phyloP scores from a whole-genome alignment of 2,797 vertebrate species.

The Tamandua tetradactyla region DNA sequence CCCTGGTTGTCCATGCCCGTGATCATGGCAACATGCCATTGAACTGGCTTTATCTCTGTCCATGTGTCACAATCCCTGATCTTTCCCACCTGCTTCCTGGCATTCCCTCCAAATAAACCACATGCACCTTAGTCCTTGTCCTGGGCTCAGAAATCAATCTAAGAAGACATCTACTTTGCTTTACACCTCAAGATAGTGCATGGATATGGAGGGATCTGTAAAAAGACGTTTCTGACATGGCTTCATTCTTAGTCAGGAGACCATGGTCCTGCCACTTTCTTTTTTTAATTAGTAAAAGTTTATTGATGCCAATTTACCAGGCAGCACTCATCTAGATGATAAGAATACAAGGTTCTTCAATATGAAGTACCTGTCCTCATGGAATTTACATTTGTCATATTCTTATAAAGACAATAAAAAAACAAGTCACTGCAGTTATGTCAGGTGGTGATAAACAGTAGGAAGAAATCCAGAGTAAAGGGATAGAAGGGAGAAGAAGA shows the following conservation, averaged over 20 bases:
- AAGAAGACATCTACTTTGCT: not conserved
- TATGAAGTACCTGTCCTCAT: not conserved
- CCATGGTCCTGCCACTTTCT: not conserved
- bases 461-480: constrained; percentile 17
- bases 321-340: not conserved
- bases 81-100: not conserved
- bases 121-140: not conserved
- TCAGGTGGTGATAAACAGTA: not conserved
- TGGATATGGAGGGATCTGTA: not conserved
- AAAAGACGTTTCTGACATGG: not conserved
- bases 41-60: not conserved
- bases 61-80: not conserved
- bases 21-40: not conserved
- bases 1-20: not conserved
- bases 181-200: not conserved
- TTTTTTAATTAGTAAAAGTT: not conserved
- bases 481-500: not conserved
- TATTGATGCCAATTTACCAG: not conserved
- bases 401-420: not conserved
- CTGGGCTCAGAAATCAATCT: not conserved
- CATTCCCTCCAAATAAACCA: not conserved
- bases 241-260: not conserved
- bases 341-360: not conserved
- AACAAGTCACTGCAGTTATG: not conserved
- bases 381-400: not conserved